These are phyloP conservation scores for Cygnus atratus DNA, from an alignment of 2,113 vertebrate genomes.

Conservation along the genomic window DNA sequence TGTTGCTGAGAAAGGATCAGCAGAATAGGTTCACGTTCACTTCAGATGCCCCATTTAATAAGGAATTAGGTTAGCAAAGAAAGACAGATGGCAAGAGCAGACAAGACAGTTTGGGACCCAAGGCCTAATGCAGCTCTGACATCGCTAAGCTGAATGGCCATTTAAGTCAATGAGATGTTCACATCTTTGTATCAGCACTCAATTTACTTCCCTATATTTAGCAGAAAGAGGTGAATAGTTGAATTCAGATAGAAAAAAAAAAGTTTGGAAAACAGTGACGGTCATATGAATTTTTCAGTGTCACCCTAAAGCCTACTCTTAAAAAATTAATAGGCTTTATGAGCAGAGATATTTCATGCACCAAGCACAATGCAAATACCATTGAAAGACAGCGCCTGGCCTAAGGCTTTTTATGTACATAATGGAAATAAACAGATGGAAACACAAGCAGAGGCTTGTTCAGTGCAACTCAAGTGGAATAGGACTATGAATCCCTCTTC, in stretches of 20 bases:
- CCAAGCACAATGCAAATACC: not conserved
- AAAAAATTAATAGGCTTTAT: not conserved
- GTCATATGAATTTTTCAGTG: not conserved
- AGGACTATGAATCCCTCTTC: not conserved
- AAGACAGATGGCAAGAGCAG: slow-evolving; percentile 41
- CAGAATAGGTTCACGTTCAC: not conserved
- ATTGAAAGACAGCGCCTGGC: not conserved
- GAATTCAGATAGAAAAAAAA: not conserved
- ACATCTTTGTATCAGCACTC: not conserved
- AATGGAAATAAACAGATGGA: not conserved
- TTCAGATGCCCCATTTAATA: not conserved
- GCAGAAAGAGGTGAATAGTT: not conserved
- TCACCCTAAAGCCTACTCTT: not conserved
- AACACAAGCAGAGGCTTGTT: not conserved
- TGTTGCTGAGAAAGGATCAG: not conserved
- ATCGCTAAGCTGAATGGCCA: not conserved
- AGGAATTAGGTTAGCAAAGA: slow-evolving; percentile 41
- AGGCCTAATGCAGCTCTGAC: slow-evolving; percentile 25
- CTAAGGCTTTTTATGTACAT: not conserved
- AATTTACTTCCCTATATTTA: not conserved
- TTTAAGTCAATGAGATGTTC: not conserved
- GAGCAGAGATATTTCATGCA: not conserved
- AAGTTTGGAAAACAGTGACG: not conserved
- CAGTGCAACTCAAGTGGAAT: not conserved
- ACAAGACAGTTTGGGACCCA: slow-evolving; percentile 44